Conservation (phyloP, 2,797 vertebrate species). For the Sebastes kiyomatsui region DNA sequence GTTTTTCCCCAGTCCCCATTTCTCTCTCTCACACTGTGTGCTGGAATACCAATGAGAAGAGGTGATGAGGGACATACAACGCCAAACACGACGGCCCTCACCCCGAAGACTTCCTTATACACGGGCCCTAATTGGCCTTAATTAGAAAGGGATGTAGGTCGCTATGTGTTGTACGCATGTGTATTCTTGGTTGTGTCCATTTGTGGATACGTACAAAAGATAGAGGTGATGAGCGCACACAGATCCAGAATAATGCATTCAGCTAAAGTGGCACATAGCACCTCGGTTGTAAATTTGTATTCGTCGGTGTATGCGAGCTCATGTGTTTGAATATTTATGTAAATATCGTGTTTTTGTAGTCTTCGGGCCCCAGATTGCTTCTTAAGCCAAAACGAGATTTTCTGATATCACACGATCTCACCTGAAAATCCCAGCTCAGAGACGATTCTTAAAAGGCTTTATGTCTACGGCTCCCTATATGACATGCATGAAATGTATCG, state of each 20-base stretch:
- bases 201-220: neutral
- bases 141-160: slow-evolving; percentile 44
- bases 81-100: neutral
- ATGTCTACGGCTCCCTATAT: neutral
- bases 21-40: neutral
- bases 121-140: slow-evolving; percentile 46
- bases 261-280: slow-evolving; percentile 7
- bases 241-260: slow-evolving; percentile 34
- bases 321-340: slow-evolving; percentile 59
- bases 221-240: neutral
- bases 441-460: slow-evolving; percentile 10
- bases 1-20: neutral
- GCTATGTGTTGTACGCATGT: neutral
- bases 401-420: slow-evolving; percentile 29
- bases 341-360: slow-evolving; percentile 45
- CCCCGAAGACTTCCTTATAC: slow-evolving; percentile 15
- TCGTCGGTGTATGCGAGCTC: slow-evolving; percentile 26
- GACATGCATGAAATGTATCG: slow-evolving; percentile 33
- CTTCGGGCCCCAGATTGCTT: slow-evolving; percentile 17
- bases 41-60: slow-evolving; percentile 52
- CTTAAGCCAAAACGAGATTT: slow-evolving; percentile 34
- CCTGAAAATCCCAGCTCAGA: slow-evolving; percentile 12
- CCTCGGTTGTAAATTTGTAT: slow-evolving; percentile 8
- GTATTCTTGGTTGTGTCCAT: neutral
- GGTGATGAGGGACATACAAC: slow-evolving; percentile 15